Conservation (phyloP, 2,797 vertebrate species). For the Melanotaenia nigrans region DNA sequence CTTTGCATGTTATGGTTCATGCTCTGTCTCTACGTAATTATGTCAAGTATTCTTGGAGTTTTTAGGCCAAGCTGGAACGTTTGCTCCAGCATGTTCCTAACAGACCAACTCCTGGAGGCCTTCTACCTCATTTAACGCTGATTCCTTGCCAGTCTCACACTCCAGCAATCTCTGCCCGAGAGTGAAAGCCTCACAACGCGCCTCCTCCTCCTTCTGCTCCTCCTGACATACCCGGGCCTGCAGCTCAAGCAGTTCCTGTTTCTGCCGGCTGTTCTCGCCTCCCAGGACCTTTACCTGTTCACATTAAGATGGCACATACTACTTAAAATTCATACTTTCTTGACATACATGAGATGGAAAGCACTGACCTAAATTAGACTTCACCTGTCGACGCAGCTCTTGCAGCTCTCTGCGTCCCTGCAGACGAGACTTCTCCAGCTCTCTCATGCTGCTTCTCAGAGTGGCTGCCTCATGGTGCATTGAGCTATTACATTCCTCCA, state of each 20-base stretch:
- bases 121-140: constrained; percentile 83
- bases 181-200: constrained; percentile 69
- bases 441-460: constrained; percentile 79
- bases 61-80: constrained; percentile 39
- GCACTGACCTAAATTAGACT: constrained; percentile 5
- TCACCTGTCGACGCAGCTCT: constrained; percentile 86
- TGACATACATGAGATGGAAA: constrained; percentile 38
- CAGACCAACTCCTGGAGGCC: constrained; percentile 33
- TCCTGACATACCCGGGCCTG: constrained; percentile 78
- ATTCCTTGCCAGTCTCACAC: constrained; percentile 78
- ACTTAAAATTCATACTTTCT: constrained; percentile 28
- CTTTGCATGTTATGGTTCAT: constrained; percentile 4
- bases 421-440: constrained; percentile 78
- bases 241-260: constrained; percentile 79
- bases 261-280: constrained; percentile 76
- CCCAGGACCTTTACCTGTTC: constrained; percentile 84
- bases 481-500: constrained; percentile 78
- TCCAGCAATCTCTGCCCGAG: constrained; percentile 79
- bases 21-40: constrained; percentile 2
- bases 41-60: constrained; percentile 40
- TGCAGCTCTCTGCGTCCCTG: constrained; percentile 82
- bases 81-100: constrained; percentile 49
- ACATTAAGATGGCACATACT: constrained; percentile 13
- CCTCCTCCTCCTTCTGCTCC: constrained; percentile 79
- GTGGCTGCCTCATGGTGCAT: constrained; percentile 74